Evolutionary conservation across 2,888 invertebrate genomes (phyloP).

Genomic region (Archaeoteleia sp.): DNA sequence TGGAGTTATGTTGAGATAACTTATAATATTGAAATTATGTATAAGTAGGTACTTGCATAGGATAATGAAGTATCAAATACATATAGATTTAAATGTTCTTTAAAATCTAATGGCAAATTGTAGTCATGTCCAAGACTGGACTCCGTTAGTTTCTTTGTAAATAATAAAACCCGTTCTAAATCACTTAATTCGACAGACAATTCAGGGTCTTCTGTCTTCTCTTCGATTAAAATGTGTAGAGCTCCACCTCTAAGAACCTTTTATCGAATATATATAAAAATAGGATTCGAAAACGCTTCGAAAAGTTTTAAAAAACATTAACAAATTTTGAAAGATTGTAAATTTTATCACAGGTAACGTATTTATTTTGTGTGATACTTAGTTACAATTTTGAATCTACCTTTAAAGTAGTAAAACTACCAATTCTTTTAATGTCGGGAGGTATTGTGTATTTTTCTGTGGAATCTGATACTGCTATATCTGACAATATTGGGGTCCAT

Average conservation of each 20-base stretch:
- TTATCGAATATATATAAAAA: too few relatives aligned
- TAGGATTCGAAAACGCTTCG: too few relatives aligned
- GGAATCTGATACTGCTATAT: slow-evolving; percentile 74
- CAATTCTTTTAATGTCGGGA: slow-evolving; percentile 83
- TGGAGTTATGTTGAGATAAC: too few relatives aligned
- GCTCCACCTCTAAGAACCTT: slow-evolving; percentile 74
- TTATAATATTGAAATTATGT: too few relatives aligned
- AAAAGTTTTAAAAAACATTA: too few relatives aligned
- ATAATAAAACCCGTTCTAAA: slow-evolving; percentile 61
- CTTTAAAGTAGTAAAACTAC: slow-evolving; percentile 86
- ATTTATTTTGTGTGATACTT: neutral
- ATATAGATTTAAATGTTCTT: neutral
- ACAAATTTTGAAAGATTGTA: too few relatives aligned
- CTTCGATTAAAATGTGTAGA: slow-evolving; percentile 72
- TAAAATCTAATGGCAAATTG: slow-evolving; percentile 72
- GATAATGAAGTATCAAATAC: too few relatives aligned
- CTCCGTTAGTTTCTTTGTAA: slow-evolving; percentile 77
- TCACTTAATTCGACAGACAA: slow-evolving; percentile 71
- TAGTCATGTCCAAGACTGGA: slow-evolving; percentile 80
- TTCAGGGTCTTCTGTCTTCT: slow-evolving; percentile 74
- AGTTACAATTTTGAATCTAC: slow-evolving; percentile 72
- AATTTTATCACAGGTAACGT: neutral
- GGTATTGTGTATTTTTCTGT: slow-evolving; percentile 79
- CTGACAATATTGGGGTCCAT: slow-evolving; percentile 77
- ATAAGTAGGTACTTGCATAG: too few relatives aligned